Evolutionary conservation across 2,113 vertebrate genomes (phyloP).

Genomic region (Suncus etruscus): DNA sequence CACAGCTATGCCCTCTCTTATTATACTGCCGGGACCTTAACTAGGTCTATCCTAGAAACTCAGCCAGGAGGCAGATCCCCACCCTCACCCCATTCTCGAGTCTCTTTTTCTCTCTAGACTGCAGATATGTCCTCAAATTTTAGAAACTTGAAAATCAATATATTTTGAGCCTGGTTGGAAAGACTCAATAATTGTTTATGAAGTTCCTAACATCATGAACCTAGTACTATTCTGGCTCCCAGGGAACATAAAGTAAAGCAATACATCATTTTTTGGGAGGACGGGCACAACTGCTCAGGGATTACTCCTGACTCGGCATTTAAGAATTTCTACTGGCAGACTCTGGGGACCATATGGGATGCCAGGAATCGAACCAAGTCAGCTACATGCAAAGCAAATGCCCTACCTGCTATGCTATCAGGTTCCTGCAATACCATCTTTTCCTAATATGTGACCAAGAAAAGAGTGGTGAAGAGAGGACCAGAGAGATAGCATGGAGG

Average conservation of each 20-base stretch:
- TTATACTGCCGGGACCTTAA: not conserved
- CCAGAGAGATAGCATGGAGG: too few relatives aligned
- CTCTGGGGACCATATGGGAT: too few relatives aligned
- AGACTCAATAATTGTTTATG: not conserved
- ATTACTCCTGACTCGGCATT: too few relatives aligned
- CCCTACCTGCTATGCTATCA: too few relatives aligned
- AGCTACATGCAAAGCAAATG: too few relatives aligned
- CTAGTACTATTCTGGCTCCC: not conserved
- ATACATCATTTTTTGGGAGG: too few relatives aligned
- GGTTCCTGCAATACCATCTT: not conserved
- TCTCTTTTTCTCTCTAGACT: conserved; percentile 1
- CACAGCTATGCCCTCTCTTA: not conserved
- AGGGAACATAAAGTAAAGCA: not conserved
- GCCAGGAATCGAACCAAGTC: too few relatives aligned
- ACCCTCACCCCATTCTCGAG: not conserved
- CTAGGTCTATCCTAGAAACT: not conserved
- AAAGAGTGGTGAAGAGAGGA: not conserved
- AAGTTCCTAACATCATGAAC: not conserved
- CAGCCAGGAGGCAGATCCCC: not conserved
- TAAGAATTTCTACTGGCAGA: too few relatives aligned
- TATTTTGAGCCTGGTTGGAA: not conserved
- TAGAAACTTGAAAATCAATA: not conserved
- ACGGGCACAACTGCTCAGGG: too few relatives aligned
- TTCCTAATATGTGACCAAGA: not conserved
- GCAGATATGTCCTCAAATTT: not conserved